A percentile compares a stretch with the other conserved stretches of the same genome.
phyloP scores from a whole-genome alignment of 2,113 vertebrate species.

The Capreolus pygargus region DNA sequence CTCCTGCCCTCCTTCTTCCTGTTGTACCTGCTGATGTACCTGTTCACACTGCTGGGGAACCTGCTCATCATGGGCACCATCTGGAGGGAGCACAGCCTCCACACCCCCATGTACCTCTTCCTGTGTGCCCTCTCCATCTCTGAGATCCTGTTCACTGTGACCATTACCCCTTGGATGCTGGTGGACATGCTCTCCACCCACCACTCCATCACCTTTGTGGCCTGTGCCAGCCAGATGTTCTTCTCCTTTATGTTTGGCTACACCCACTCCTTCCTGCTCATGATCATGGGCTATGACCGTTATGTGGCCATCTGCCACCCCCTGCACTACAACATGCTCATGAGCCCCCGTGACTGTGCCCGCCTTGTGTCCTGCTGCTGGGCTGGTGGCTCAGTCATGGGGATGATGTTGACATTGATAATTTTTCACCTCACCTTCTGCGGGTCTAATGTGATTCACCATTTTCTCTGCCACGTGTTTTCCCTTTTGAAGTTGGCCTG shows the following conservation, averaged over 20 bases:
- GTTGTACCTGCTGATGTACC: background rate
- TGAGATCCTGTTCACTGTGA: rapidly evolving
- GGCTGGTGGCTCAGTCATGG: slow-evolving; percentile 43
- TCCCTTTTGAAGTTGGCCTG: slow-evolving; percentile 61
- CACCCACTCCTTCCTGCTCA: slow-evolving; percentile 46
- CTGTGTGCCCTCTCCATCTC: background rate
- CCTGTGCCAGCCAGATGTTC: slow-evolving; percentile 54
- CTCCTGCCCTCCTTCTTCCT: background rate
- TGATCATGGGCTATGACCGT: background rate
- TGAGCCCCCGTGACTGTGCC: slow-evolving; percentile 3
- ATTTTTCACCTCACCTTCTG: slow-evolving; percentile 59
- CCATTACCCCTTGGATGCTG: background rate
- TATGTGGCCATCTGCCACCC: slow-evolving; percentile 35
- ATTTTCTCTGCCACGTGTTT: slow-evolving; percentile 52
- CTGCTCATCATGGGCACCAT: background rate
- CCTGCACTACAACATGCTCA: slow-evolving; percentile 1
- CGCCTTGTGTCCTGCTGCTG: slow-evolving; percentile 32
- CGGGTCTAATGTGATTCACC: slow-evolving; percentile 15
- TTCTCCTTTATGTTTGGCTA: slow-evolving; percentile 58
- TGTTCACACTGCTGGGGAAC: background rate
- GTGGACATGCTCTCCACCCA: background rate
- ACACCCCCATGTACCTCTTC: background rate
- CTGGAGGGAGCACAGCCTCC: background rate
- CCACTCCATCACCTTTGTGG: background rate
- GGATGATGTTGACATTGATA: slow-evolving; percentile 22